Conservation (phyloP, 2,888 invertebrate species). For the Mallateleia sp. region DNA sequence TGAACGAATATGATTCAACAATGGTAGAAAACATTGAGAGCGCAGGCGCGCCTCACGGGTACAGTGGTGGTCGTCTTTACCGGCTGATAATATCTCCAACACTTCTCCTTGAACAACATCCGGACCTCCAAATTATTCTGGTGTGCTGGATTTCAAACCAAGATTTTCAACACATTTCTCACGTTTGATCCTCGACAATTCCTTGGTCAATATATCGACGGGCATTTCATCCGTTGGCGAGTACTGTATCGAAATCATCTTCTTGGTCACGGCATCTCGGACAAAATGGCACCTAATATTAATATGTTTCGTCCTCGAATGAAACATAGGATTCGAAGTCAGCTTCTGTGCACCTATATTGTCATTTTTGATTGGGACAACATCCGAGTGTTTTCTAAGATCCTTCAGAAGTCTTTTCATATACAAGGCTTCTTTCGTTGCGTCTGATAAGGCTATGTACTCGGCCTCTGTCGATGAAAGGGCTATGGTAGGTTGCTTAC, state of each 20-base stretch:
- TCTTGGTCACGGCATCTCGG: neutral
- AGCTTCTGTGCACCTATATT: neutral
- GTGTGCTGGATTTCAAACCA: neutral
- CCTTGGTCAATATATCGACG: neutral
- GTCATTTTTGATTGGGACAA: neutral
- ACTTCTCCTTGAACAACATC: neutral
- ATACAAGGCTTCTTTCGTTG: slow-evolving; percentile 1
- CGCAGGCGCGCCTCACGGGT: neutral
- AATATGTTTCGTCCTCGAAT: neutral
- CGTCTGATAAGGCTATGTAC: slow-evolving; percentile 18
- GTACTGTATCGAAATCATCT: neutral
- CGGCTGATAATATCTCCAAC: neutral
- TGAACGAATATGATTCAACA: no score
- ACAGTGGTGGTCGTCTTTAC: no score
- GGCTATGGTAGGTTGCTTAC: slow-evolving; percentile 3
- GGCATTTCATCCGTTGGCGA: neutral
- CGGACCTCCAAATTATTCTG: neutral
- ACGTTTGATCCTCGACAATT: neutral
- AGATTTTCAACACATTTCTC: neutral
- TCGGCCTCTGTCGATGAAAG: slow-evolving; percentile 17
- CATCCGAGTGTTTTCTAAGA: neutral
- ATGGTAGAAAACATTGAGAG: neutral
- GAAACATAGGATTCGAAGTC: neutral
- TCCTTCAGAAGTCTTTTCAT: neutral
- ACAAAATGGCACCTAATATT: neutral